Evolutionary conservation across 2,888 invertebrate genomes (phyloP).

Genomic region (Shargacucullia verbasci): DNA sequence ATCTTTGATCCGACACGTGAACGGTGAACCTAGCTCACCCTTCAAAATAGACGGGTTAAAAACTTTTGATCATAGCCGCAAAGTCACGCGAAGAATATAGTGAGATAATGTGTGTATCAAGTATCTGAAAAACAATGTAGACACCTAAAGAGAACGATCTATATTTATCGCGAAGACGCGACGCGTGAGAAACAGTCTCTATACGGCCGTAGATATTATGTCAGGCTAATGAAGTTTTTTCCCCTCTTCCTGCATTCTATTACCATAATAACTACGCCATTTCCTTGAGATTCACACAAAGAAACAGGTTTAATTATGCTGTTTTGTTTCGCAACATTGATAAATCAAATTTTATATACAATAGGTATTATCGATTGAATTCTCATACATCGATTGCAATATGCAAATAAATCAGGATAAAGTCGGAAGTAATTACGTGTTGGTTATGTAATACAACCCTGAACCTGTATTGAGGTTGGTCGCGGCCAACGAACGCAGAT

Average conservation of each 20-base stretch:
- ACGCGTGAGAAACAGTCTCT: conserved; percentile 37
- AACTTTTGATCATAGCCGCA: conserved; percentile 8
- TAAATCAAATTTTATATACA: conserved; percentile 32
- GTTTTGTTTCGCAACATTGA: conserved; percentile 30
- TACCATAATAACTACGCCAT: conserved; percentile 37
- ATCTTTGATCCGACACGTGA: too few species aligned
- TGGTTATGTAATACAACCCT: conserved; percentile 70
- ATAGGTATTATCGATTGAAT: conserved; percentile 33
- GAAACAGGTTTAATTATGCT: conserved; percentile 18
- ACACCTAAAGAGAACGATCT: conserved; percentile 19
- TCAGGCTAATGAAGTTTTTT: conserved; percentile 44
- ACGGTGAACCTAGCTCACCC: too few species aligned
- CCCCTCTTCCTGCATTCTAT: conserved; percentile 27
- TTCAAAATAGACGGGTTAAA: background rate
- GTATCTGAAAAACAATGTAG: conserved; percentile 33
- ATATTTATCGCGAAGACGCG: conserved; percentile 31
- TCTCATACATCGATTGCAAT: conserved; percentile 53
- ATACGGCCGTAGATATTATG: conserved; percentile 38
- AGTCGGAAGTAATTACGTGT: conserved; percentile 76
- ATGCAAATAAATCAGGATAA: conserved; percentile 65
- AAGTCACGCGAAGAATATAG: conserved; percentile 14
- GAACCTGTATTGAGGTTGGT: conserved; percentile 76
- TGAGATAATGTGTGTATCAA: conserved; percentile 22
- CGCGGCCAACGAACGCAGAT: conserved; percentile 74
- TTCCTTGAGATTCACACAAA: conserved; percentile 39